Conservation (phyloP, 2,888 invertebrate species). For the Apamea epomidion region DNA sequence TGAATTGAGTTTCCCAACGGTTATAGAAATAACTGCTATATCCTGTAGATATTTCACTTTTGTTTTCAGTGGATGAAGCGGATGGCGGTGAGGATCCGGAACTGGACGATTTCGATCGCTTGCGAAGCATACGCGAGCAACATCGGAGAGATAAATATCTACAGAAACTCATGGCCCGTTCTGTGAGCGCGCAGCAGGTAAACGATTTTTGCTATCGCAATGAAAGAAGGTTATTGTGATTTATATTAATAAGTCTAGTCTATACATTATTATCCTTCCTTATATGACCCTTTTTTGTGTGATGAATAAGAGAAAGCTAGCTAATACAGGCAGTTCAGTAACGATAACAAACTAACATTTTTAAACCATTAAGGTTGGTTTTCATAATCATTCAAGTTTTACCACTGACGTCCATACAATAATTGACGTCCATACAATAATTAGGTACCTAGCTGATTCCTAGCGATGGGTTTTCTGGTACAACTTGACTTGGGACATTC, state of each 20-base stretch:
- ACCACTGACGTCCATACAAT: neutral
- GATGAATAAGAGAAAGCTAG: neutral
- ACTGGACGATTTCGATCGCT: conserved; percentile 93
- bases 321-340: neutral
- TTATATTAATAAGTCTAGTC: neutral
- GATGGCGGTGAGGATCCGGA: conserved; percentile 80
- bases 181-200: conserved; percentile 90
- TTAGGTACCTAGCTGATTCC: no score
- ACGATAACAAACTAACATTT: neutral
- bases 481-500: neutral
- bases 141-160: conserved; percentile 92
- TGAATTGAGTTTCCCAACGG: neutral
- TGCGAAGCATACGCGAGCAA: conserved; percentile 92
- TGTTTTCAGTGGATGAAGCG: conserved; percentile 83
- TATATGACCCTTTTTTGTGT: neutral
- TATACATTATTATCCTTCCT: neutral
- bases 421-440: neutral
- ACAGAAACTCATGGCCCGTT: conserved; percentile 91
- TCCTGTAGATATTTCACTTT: neutral
- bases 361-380: neutral
- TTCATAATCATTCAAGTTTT: neutral
- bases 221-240: neutral
- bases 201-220: neutral
- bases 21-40: neutral
- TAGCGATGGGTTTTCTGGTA: neutral